phyloP scores from a whole-genome alignment of 2,113 vertebrate species.

The Cyanistes caeruleus region DNA sequence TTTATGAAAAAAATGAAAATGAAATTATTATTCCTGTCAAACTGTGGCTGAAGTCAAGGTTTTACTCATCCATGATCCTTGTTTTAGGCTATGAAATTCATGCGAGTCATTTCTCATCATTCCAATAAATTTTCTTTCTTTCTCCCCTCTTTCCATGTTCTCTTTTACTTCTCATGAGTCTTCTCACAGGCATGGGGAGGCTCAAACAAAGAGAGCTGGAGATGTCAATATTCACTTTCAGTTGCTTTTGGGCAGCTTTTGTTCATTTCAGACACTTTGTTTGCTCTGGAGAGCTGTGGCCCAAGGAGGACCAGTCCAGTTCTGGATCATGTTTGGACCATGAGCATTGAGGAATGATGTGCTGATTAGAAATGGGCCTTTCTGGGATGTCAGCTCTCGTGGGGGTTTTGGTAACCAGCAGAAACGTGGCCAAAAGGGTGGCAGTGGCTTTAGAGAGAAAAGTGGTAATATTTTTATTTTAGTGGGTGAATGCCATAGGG shows the following conservation, averaged over 20 bases:
- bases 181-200: background rate
- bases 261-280: background rate
- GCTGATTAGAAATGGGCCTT: background rate
- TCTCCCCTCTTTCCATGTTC: background rate
- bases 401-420: background rate
- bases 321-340: background rate
- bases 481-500: background rate
- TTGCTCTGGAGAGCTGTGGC: background rate
- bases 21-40: background rate
- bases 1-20: conserved; percentile 1
- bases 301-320: background rate
- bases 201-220: background rate
- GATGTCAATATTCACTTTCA: background rate
- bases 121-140: background rate
- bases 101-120: background rate
- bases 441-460: background rate
- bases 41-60: background rate
- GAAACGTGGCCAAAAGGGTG: background rate
- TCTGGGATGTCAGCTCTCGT: background rate
- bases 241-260: background rate
- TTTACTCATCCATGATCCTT: background rate
- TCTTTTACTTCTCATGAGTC: background rate
- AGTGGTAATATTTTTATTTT: background rate
- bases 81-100: background rate
- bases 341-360: background rate